phyloP scores from a whole-genome alignment of 2,113 vertebrate genomes.

The Tursiops truncatus region DNA sequence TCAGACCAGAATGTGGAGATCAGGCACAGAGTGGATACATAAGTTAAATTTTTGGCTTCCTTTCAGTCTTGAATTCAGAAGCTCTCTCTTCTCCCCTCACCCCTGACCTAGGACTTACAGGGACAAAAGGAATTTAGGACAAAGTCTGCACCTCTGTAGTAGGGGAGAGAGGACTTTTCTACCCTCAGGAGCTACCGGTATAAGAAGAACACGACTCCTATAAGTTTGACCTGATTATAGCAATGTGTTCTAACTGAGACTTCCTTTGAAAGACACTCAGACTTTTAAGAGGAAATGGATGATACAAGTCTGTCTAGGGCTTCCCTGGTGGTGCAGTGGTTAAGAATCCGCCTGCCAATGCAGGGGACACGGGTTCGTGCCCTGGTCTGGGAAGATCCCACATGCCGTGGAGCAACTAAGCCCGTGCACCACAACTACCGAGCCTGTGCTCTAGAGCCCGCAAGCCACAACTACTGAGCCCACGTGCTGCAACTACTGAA shows the following conservation, averaged over 20 bases:
- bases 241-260: not conserved
- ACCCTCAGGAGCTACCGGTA: not conserved
- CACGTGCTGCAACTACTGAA: too few species aligned
- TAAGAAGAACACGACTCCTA: not conserved
- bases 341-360: too few species aligned
- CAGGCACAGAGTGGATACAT: not conserved
- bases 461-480: too few species aligned
- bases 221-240: slow-evolving; percentile 21
- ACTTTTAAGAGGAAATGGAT: slow-evolving; percentile 27
- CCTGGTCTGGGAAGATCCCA: too few species aligned
- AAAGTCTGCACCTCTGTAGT: not conserved
- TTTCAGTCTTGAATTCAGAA: slow-evolving; percentile 37
- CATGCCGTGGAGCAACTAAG: too few species aligned
- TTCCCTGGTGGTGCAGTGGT: too few species aligned
- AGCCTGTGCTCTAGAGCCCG: too few species aligned
- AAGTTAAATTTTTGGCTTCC: not conserved
- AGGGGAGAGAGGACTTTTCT: not conserved
- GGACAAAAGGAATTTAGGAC: not conserved
- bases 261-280: slow-evolving; percentile 29
- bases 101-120: not conserved
- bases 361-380: too few species aligned
- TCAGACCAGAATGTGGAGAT: not conserved
- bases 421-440: too few species aligned
- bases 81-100: not conserved
- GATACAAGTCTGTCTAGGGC: not conserved